phyloP scores from a whole-genome alignment of 2,888 invertebrate species.

The Ormia ochracea region DNA sequence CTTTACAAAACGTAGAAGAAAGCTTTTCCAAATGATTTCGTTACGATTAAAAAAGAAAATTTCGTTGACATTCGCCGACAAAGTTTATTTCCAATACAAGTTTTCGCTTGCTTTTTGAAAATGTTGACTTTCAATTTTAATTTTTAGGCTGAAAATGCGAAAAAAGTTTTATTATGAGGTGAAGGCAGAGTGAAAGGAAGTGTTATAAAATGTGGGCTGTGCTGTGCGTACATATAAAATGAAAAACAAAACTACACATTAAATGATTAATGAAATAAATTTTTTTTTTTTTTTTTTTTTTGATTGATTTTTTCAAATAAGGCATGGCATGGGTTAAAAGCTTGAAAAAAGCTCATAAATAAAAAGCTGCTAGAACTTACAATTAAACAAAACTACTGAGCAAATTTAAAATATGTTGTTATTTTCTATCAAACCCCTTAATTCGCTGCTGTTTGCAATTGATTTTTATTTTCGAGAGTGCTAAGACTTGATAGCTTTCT shows the following conservation, averaged over 20 bases:
- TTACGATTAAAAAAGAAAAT: too few relatives aligned
- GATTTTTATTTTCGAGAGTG: constrained; percentile 53
- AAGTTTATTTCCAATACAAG: too few relatives aligned
- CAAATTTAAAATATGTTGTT: neutral
- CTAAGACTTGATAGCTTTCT: constrained; percentile 36
- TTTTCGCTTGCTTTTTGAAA: neutral
- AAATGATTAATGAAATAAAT: constrained; percentile 4
- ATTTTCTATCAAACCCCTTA: neutral
- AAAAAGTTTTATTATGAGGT: neutral
- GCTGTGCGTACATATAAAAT: constrained; percentile 6
- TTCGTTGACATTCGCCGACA: too few relatives aligned
- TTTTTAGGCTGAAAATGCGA: neutral
- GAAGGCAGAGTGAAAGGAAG: constrained; percentile 7
- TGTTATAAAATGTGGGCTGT: neutral
- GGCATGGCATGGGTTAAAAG: constrained; percentile 14
- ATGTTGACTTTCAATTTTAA: neutral
- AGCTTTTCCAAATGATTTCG: too few relatives aligned
- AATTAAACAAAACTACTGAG: constrained; percentile 22
- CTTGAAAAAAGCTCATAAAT: constrained; percentile 20
- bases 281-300: neutral
- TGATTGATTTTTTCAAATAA: neutral
- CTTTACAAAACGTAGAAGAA: too few relatives aligned
- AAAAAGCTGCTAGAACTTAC: constrained; percentile 1
- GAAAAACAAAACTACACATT: constrained; percentile 19
- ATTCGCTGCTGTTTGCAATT: neutral